A percentile compares a stretch with the other conserved stretches of the same genome.
Conservation (phyloP, 2,113 vertebrate species). For the Thinocorus orbignyianus region DNA sequence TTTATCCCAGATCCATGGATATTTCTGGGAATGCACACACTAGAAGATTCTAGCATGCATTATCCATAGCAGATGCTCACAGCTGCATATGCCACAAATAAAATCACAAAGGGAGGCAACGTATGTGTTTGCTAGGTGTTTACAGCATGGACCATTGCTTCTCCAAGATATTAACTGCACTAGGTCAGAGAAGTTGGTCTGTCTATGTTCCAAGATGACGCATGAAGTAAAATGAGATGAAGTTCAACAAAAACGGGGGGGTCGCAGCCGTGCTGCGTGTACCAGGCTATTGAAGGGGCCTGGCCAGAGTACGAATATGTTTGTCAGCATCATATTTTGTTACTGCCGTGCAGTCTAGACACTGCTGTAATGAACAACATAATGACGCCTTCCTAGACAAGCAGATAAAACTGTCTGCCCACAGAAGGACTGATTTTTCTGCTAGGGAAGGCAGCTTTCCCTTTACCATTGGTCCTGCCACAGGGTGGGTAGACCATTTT, state of each 20-base stretch:
- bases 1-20: neutral
- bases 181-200: slow-evolving; percentile 8
- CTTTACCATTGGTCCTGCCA: neutral
- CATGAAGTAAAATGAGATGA: neutral
- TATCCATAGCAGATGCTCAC: slow-evolving; percentile 37
- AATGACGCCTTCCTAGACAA: neutral
- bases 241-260: neutral
- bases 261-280: rapidly evolving
- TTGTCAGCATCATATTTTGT: neutral
- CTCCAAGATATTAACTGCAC: slow-evolving; percentile 13
- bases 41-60: slow-evolving; percentile 6
- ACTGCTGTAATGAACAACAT: neutral
- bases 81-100: neutral
- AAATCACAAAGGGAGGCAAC: neutral
- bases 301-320: neutral
- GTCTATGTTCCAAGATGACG: neutral
- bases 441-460: neutral
- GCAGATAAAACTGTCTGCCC: neutral
- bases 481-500: neutral
- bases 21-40: neutral
- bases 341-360: neutral
- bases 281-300: neutral
- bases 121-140: slow-evolving; percentile 14
- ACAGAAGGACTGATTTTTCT: neutral
- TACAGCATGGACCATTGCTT: slow-evolving; percentile 3